These are phyloP conservation scores for Anoncus sp. DNA, from an alignment of 2,888 invertebrate genomes.

Conservation along the genomic window DNA sequence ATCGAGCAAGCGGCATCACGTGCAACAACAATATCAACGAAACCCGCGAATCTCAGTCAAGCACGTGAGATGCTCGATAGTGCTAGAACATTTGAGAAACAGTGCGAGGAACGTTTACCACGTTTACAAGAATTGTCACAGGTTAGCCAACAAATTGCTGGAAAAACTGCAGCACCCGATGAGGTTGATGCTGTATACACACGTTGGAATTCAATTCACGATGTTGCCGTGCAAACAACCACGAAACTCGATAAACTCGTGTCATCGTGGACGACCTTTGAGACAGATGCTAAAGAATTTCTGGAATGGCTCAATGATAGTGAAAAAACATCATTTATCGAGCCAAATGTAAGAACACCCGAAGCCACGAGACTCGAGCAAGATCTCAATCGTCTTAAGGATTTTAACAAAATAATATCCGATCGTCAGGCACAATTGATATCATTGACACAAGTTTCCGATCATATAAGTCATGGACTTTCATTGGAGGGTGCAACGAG, in stretches of 20 bases:
- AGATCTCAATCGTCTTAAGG: conserved; percentile 90
- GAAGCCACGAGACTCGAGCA: conserved; percentile 91
- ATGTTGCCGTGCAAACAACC: conserved; percentile 91
- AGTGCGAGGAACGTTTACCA: conserved; percentile 91
- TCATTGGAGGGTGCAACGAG: conserved; percentile 90
- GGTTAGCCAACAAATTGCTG: conserved; percentile 90
- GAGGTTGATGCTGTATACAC: conserved; percentile 94
- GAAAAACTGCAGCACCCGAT: conserved; percentile 91
- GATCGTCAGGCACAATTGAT: conserved; percentile 94
- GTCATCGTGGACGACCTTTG: conserved; percentile 92
- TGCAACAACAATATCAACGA: conserved; percentile 88
- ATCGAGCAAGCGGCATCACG: conserved; percentile 94
- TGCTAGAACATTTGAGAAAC: conserved; percentile 89
- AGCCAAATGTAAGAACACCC: conserved; percentile 88
- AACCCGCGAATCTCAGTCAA: conserved; percentile 91
- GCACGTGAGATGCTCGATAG: conserved; percentile 91
- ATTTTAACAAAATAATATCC: conserved; percentile 93
- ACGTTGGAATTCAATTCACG: conserved; percentile 93
- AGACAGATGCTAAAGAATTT: conserved; percentile 90
- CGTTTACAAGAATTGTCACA: conserved; percentile 90
- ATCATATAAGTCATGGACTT: conserved; percentile 90
- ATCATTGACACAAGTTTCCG: conserved; percentile 91
- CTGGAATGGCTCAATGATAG: conserved; percentile 91
- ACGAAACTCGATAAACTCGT: conserved; percentile 92
- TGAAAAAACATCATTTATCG: conserved; percentile 86